A percentile compares a stretch with the other conserved stretches of the same genome.
Conservation (phyloP, 2,888 invertebrate genomes). For the Teinopalpus imperialis region DNA sequence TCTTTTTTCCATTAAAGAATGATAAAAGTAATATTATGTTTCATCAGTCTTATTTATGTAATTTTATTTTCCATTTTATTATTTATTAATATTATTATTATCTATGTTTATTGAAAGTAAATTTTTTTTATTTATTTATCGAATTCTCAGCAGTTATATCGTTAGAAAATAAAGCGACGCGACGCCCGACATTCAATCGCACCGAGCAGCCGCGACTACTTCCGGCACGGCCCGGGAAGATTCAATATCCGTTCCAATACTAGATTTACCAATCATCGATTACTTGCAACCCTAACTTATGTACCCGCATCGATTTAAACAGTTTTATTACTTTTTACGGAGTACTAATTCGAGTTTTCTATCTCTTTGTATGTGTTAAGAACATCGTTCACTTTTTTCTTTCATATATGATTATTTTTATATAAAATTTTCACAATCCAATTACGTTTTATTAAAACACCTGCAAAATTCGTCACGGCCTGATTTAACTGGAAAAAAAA, state of each 20-base stretch:
- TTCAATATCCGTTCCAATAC: constrained; percentile 72
- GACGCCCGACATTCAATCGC: constrained; percentile 57
- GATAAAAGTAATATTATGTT: no score
- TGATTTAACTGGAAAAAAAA: no score
- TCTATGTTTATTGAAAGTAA: not conserved
- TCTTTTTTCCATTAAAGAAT: no score
- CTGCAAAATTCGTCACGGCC: no score
- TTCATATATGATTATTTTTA: no score
- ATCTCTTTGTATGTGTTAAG: no score
- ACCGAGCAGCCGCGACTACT: constrained; percentile 54
- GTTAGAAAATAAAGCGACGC: constrained; percentile 68
- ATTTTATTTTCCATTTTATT: no score
- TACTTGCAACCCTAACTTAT: constrained; percentile 47
- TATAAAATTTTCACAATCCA: no score
- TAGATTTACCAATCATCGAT: constrained; percentile 68
- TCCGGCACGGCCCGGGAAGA: constrained; percentile 68
- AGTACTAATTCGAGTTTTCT: not conserved
- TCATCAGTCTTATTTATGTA: no score
- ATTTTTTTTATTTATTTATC: not conserved
- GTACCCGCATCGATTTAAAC: constrained; percentile 45
- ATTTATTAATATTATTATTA: no score
- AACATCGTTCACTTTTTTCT: no score
- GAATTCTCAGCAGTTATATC: constrained; percentile 37
- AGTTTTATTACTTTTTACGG: constrained; percentile 29
- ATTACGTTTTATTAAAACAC: no score